Evolutionary conservation across 2,797 vertebrate genomes (phyloP).

Genomic region (Gymnodraco acuticeps): DNA sequence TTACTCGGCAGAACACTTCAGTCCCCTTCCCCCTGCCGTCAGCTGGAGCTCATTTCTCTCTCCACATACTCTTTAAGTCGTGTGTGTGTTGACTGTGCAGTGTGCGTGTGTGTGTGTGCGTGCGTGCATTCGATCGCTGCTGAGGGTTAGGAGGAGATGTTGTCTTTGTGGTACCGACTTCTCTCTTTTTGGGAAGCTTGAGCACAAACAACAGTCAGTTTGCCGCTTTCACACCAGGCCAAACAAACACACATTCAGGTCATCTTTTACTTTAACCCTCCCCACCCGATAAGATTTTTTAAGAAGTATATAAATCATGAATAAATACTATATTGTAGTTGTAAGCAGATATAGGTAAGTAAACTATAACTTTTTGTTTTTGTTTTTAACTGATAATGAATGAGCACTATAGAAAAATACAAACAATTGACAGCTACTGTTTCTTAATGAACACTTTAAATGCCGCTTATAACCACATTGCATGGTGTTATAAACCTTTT

Average conservation of each 20-base stretch:
- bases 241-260: constrained; percentile 45
- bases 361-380: not conserved
- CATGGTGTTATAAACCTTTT: constrained; percentile 26
- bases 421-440: not conserved
- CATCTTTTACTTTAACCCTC: constrained; percentile 27
- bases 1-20: constrained; percentile 73
- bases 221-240: constrained; percentile 24
- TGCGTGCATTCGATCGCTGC: constrained; percentile 32
- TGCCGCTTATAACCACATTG: constrained; percentile 11
- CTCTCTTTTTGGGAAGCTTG: constrained; percentile 61
- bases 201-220: constrained; percentile 64
- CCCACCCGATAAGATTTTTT: not conserved
- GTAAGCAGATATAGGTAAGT: not conserved
- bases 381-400: not conserved
- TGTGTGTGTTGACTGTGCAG: constrained; percentile 19
- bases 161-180: constrained; percentile 71
- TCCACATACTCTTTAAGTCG: constrained; percentile 51
- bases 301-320: no score
- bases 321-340: constrained; percentile 3
- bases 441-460: constrained; percentile 3
- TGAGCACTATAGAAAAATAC: not conserved
- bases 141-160: constrained; percentile 61
- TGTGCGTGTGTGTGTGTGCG: constrained; percentile 11
- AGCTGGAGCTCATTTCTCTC: constrained; percentile 81
- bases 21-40: constrained; percentile 64